Base-by-base conservation (phyloP, 2,797 vertebrate genomes). In the Champsocephalus esox region DNA sequence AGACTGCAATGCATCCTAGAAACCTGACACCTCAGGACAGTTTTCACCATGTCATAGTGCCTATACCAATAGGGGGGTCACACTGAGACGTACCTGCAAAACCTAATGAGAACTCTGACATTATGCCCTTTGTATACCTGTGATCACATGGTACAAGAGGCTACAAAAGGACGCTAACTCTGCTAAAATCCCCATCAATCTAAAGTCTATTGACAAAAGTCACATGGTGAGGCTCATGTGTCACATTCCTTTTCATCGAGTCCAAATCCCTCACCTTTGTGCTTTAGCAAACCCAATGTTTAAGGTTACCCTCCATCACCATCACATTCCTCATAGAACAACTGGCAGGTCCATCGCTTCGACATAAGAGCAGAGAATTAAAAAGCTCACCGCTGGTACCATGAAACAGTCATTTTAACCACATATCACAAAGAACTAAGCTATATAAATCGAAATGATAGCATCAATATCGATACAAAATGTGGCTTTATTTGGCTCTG, bases 181-280 rank as follows among this genome's bases (percentile, higher is more conserved):
- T 11, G 28, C 50, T 66, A 60, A 89, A 80, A 88, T 85, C 69
- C 69, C 45, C 75, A 91, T 92, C 85, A 90, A 92, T 90, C 86
- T 79, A n/a, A 81, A 73, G 63, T 68, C 76, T 88, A 83, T 83
- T 91, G 89, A 89, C 88, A 87, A 76, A 86, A 80, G 81, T 92
- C 91, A 91, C 70, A 81, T 80, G 79, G 80, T 58, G 38, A 74
- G 77, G 80, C 82, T 89, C 79, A 52, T 75, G 81, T 87, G 86
- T 91, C 88, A 83, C 88, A 92, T 92, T 90, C 86, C 85, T 83
- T 84, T 90, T 91, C 86, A 92, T 88, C 82, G 70, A 64, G 80
- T 12, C 85, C 75, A 81, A 87, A 90, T 88, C 88, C 69, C 62
- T 84, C 81, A 90, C 73, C 86, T 87, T 83, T 85, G 82, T 82